Conservation (phyloP, 2,113 vertebrate species). For the Peromyscus leucopus region DNA sequence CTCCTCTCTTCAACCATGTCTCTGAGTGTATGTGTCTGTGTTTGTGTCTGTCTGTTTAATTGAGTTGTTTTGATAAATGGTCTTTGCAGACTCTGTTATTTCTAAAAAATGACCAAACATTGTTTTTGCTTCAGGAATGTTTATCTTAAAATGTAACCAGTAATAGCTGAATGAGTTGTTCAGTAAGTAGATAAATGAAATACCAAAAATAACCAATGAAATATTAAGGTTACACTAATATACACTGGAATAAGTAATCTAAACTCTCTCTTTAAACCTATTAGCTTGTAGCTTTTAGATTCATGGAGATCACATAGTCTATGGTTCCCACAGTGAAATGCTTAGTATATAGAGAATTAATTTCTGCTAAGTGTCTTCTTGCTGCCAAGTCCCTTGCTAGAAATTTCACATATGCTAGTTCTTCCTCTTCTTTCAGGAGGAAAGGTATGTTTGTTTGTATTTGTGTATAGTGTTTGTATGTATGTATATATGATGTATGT, state of each 20-base stretch:
- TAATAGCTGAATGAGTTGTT: conserved; percentile 77
- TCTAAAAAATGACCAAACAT: conserved; percentile 80
- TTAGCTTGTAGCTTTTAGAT: conserved; percentile 48
- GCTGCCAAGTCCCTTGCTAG: not conserved
- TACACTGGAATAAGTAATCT: conserved; percentile 69
- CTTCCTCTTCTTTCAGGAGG: not conserved
- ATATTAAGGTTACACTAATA: conserved; percentile 65
- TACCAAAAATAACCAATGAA: conserved; percentile 76
- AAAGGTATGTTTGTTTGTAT: not conserved
- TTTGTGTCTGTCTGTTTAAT: not conserved
- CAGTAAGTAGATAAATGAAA: conserved; percentile 77
- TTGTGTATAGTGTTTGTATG: not conserved
- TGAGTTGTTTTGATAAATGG: conserved; percentile 75
- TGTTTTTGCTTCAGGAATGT: conserved; percentile 73
- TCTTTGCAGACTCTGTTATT: conserved; percentile 74
- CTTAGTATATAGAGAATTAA: conserved; percentile 13
- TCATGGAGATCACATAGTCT: not conserved
- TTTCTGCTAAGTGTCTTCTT: not conserved
- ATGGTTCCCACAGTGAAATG: not conserved
- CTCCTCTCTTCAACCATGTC: not conserved
- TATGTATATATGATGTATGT: not conserved
- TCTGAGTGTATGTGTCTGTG: not conserved
- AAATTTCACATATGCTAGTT: conserved; percentile 29
- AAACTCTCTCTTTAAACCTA: conserved; percentile 66
- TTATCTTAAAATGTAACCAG: conserved; percentile 81